Conservation (phyloP, 2,888 invertebrate species). For the Conchocele bisecta region DNA sequence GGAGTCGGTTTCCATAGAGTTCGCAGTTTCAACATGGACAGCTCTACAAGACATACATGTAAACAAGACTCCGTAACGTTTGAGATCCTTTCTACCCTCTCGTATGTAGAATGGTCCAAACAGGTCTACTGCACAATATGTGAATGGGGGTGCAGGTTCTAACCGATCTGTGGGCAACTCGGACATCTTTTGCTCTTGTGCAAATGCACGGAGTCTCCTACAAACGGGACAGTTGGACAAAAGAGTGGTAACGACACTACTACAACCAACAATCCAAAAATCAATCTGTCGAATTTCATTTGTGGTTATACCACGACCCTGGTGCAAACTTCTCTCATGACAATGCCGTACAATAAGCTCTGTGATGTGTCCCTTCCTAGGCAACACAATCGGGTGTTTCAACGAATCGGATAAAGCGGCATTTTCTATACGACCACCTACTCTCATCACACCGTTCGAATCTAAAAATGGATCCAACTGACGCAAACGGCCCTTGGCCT, state of each 20-base stretch:
- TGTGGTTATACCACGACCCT: constrained; percentile 49
- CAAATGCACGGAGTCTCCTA: constrained; percentile 51
- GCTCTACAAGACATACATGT: constrained; percentile 72
- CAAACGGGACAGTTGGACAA: constrained; percentile 72
- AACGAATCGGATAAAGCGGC: neutral
- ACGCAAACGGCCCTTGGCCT: no score
- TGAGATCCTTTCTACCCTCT: constrained; percentile 62
- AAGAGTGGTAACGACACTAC: constrained; percentile 52
- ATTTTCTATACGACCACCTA: constrained; percentile 42
- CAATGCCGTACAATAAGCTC: constrained; percentile 34
- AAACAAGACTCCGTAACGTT: constrained; percentile 75
- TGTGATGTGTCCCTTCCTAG: constrained; percentile 35
- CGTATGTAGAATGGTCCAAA: constrained; percentile 74
- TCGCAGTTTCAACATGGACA: constrained; percentile 65
- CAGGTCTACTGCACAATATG: constrained; percentile 73
- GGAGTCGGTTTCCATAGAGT: constrained; percentile 45
- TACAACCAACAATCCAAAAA: constrained; percentile 72
- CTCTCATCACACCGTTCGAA: constrained; percentile 44
- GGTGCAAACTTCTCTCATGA: constrained; percentile 41
- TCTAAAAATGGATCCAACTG: constrained; percentile 48
- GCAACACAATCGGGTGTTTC: constrained; percentile 47
- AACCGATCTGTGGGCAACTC: constrained; percentile 74
- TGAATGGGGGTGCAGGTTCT: constrained; percentile 67
- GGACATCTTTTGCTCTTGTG: constrained; percentile 72
- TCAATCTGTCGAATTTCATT: constrained; percentile 50